These are phyloP conservation scores for Bergia sp. DNA, from an alignment of 92 coral and sea anemone genomes.

Conservation along the genomic window DNA sequence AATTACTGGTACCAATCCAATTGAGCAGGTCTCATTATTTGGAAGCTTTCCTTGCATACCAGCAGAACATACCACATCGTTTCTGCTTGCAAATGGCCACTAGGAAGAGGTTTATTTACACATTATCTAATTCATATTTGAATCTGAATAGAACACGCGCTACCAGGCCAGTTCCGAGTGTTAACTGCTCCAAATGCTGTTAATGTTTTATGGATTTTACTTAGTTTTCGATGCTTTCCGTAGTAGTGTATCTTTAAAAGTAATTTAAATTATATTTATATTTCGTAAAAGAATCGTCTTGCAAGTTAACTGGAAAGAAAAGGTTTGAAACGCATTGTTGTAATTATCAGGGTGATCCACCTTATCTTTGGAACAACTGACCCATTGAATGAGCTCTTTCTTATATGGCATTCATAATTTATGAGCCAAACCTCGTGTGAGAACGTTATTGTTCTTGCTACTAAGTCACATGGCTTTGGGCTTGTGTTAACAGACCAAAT, in stretches of 20 bases:
- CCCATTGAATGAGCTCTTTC: background rate
- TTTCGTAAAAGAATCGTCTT: background rate
- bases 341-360: background rate
- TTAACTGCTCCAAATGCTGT: background rate
- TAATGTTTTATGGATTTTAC: background rate
- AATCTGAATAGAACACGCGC: constrained; percentile 24
- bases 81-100: background rate
- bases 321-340: background rate
- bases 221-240: background rate
- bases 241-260: background rate
- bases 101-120: background rate
- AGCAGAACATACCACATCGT: background rate
- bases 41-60: background rate
- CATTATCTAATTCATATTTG: background rate
- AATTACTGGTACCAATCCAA: background rate
- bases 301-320: background rate
- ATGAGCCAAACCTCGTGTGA: background rate
- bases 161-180: background rate
- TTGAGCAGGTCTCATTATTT: constrained; percentile 16
- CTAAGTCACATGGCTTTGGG: constrained; percentile 20
- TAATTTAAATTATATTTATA: background rate
- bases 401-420: background rate
- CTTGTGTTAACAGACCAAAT: background rate
- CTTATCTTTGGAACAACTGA: background rate
- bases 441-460: background rate